A percentile compares a stretch with the other conserved stretches of the same genome.
These are phyloP conservation scores for Polydrusus cervinus DNA, from an alignment of 2,888 invertebrate species.

Conservation along the genomic window DNA sequence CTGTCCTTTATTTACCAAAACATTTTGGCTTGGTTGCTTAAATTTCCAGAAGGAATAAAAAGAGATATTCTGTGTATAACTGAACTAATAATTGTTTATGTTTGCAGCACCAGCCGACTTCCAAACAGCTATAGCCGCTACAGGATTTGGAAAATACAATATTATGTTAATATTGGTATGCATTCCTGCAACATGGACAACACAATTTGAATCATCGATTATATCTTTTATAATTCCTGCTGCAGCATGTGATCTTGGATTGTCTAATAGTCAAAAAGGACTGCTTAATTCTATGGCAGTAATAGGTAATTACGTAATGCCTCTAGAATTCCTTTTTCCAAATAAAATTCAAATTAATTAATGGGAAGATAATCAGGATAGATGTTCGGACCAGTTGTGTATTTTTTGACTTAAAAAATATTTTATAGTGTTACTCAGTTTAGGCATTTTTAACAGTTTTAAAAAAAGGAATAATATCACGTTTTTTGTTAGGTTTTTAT, in stretches of 20 bases:
- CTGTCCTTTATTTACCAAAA: too few species aligned
- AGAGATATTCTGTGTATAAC: too few species aligned
- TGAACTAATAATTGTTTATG: not conserved
- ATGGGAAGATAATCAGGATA: too few species aligned
- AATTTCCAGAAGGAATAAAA: too few species aligned
- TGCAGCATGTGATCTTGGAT: constrained; percentile 81
- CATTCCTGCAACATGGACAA: constrained; percentile 78
- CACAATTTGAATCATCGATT: constrained; percentile 80
- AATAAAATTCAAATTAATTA: too few species aligned
- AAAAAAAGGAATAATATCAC: too few species aligned
- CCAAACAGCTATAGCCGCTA: constrained; percentile 80
- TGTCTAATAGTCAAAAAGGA: constrained; percentile 80
- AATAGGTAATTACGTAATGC: constrained; percentile 73
- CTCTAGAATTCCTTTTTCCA: not conserved
- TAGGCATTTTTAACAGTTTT: too few species aligned
- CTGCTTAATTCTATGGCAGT: constrained; percentile 80
- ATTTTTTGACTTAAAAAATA: too few species aligned
- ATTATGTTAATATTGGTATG: constrained; percentile 75
- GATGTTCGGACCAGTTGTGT: too few species aligned
- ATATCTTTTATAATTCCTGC: constrained; percentile 82
- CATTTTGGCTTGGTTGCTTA: too few species aligned
- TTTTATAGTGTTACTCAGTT: too few species aligned
- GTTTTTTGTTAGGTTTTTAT: too few species aligned
- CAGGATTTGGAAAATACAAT: constrained; percentile 83
- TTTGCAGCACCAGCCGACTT: constrained; percentile 74